Conservation (phyloP, 2,113 vertebrate species). For the Sardina pilchardus region DNA sequence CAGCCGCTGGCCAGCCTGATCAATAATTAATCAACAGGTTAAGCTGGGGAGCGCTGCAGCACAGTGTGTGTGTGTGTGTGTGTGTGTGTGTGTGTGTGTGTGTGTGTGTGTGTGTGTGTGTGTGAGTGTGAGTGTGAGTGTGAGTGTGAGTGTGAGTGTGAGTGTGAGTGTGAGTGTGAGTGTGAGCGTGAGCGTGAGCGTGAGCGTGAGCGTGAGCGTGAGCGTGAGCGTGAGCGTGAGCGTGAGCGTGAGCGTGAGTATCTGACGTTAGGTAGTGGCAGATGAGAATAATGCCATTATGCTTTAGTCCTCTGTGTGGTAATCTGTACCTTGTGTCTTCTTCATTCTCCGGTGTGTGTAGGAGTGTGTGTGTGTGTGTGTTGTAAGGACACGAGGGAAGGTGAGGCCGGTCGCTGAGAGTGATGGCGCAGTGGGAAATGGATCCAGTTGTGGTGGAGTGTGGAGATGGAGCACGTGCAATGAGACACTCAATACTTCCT, state of each 20-base stretch:
- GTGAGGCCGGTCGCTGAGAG: no score
- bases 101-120: constrained; percentile 7
- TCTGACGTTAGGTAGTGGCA: no score
- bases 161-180: not conserved
- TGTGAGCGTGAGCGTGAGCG: not conserved
- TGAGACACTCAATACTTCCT: not conserved
- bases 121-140: not conserved
- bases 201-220: not conserved
- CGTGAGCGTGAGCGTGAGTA: not conserved
- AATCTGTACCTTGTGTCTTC: no score
- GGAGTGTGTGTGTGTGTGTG: no score
- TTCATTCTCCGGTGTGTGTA: no score
- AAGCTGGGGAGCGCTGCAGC: not conserved
- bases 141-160: not conserved
- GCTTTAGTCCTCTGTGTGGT: no score
- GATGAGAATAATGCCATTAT: no score
- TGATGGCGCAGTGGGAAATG: not conserved
- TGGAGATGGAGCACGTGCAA: not conserved
- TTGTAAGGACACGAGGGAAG: no score
- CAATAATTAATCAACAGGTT: constrained; percentile 12
- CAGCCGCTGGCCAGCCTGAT: not conserved
- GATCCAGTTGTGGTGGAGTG: not conserved
- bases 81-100: not conserved
- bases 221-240: not conserved
- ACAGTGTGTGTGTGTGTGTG: not conserved